phyloP scores from a whole-genome alignment of 2,888 invertebrate genomes.

The Polyommatus icarus region DNA sequence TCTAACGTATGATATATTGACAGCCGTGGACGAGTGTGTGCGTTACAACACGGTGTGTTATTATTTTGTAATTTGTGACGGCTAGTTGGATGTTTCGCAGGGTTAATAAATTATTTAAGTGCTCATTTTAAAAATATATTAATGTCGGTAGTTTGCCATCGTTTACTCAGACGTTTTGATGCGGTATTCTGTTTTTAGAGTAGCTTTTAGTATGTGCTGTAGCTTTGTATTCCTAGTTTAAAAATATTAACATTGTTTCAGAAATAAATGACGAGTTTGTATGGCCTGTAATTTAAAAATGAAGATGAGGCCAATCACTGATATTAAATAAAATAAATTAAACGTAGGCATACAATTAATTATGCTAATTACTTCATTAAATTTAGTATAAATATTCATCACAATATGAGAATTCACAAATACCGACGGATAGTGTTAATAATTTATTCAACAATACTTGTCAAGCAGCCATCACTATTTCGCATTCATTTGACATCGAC shows the following conservation, averaged over 20 bases:
- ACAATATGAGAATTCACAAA: neutral
- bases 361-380: slow-evolving; percentile 19
- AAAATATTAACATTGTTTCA: neutral
- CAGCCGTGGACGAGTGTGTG: slow-evolving; percentile 56
- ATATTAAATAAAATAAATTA: neutral
- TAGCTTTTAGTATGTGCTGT: neutral
- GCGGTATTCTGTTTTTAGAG: neutral
- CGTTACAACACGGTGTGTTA: slow-evolving; percentile 51
- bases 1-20: slow-evolving; percentile 72
- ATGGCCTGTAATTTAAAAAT: neutral
- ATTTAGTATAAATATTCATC: neutral
- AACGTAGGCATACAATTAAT: slow-evolving; percentile 6
- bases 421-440: slow-evolving; percentile 42
- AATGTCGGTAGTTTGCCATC: slow-evolving; percentile 3
- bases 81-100: slow-evolving; percentile 44
- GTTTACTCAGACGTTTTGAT: slow-evolving; percentile 9
- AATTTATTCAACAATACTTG: slow-evolving; percentile 74
- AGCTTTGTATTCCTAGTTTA: neutral
- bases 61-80: slow-evolving; percentile 63
- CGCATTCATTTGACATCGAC: slow-evolving; percentile 64
- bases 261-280: neutral
- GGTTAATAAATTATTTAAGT: slow-evolving; percentile 44
- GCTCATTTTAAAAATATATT: slow-evolving; percentile 38
- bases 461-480: slow-evolving; percentile 72
- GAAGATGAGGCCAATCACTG: neutral